Conservation (phyloP, 2,113 vertebrate genomes). For the Rynchops niger region DNA sequence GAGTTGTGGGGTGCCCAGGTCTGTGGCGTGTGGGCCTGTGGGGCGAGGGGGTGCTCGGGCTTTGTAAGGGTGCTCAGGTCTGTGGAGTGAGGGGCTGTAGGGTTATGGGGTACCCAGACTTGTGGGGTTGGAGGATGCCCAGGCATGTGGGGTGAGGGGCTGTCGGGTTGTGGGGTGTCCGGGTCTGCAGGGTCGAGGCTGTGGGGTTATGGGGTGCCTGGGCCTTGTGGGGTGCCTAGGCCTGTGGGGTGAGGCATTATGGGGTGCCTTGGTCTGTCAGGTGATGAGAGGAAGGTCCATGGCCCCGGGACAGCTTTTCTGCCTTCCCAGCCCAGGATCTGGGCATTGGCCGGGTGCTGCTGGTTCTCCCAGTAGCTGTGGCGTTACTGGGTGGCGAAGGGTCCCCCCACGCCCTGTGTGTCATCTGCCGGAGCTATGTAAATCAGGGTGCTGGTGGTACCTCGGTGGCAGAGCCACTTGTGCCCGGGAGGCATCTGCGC, state of each 20-base stretch:
- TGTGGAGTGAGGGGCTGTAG: background rate
- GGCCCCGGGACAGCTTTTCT: background rate
- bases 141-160: no score
- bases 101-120: background rate
- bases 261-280: background rate
- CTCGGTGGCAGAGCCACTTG: fast-evolving
- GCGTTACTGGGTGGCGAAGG: fast-evolving
- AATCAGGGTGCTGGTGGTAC: fast-evolving
- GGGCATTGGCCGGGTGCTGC: background rate
- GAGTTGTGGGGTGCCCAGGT: no score
- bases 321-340: background rate
- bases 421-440: fast-evolving
- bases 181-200: no score
- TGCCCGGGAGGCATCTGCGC: fast-evolving
- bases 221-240: background rate
- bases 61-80: background rate
- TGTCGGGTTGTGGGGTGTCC: background rate
- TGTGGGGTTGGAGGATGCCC: background rate
- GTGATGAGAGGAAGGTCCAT: fast-evolving
- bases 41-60: background rate
- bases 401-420: fast-evolving
- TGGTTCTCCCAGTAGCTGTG: background rate
- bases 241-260: background rate
- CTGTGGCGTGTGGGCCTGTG: no score
- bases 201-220: background rate